These are phyloP conservation scores for Zapus hudsonius DNA, from an alignment of 2,113 vertebrate genomes.

Conservation along the genomic window DNA sequence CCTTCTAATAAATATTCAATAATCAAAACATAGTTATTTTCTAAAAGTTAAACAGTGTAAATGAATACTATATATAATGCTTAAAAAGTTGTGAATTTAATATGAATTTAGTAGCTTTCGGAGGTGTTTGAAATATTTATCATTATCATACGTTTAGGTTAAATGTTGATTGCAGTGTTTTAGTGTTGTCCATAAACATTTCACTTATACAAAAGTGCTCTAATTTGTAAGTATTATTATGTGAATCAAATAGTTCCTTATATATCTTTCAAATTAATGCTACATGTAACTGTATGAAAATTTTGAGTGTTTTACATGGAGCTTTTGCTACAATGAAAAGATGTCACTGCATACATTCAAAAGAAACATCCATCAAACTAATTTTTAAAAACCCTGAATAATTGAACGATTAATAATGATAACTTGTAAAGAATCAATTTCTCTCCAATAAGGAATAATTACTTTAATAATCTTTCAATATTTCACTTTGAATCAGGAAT, in stretches of 20 bases:
- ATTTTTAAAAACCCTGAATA: background rate
- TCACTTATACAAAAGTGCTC: background rate
- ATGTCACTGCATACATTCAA: background rate
- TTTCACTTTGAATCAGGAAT: background rate
- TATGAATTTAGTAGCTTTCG: background rate
- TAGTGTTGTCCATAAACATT: no score
- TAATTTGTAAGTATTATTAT: background rate
- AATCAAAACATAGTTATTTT: background rate
- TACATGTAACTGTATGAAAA: background rate
- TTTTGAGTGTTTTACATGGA: background rate
- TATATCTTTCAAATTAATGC: background rate
- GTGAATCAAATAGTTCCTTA: background rate
- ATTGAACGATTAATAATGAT: background rate
- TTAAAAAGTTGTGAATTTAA: background rate
- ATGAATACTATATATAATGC: background rate
- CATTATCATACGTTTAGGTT: background rate
- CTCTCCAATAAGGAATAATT: background rate
- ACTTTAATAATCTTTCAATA: background rate
- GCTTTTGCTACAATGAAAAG: background rate
- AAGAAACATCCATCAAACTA: background rate
- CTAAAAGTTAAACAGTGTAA: background rate
- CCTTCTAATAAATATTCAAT: no score
- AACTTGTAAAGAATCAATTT: background rate
- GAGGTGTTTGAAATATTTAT: constrained; percentile 27
- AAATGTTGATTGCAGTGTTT: background rate